Percentiles rank a stretch among this genome's conserved stretches.
Conservation (phyloP, 2,888 invertebrate genomes). For the Biston stratarius region DNA sequence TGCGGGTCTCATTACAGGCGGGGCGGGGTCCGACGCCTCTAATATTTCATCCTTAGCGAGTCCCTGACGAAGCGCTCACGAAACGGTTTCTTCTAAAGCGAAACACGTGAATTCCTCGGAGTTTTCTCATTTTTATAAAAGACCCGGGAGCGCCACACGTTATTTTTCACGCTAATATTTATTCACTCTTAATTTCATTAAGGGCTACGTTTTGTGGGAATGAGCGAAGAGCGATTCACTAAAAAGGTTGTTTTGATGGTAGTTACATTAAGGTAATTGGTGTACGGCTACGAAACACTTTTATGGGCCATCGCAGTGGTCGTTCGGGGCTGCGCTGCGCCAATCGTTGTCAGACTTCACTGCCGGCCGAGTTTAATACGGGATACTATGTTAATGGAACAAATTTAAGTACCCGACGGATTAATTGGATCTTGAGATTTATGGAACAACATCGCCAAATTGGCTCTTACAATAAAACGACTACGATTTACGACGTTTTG, state of each 20-base stretch:
- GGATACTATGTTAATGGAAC: slow-evolving; percentile 75
- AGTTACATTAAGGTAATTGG: slow-evolving; percentile 84
- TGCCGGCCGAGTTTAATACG: slow-evolving; percentile 72
- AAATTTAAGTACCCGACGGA: slow-evolving; percentile 71
- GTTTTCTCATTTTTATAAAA: slow-evolving; percentile 70
- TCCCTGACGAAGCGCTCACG: slow-evolving; percentile 57
- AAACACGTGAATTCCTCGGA: slow-evolving; percentile 56
- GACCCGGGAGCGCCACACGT: slow-evolving; percentile 53
- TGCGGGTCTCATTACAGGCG: slow-evolving; percentile 80
- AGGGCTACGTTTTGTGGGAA: slow-evolving; percentile 69
- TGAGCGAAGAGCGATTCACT: slow-evolving; percentile 70
- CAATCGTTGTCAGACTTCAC: slow-evolving; percentile 78
- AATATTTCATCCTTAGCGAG: slow-evolving; percentile 79
- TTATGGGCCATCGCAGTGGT: slow-evolving; percentile 76
- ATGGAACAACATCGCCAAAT: slow-evolving; percentile 66
- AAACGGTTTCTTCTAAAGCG: slow-evolving; percentile 53
- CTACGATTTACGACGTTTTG: slow-evolving; percentile 54
- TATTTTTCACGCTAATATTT: slow-evolving; percentile 52
- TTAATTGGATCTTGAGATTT: slow-evolving; percentile 76
- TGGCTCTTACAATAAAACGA: slow-evolving; percentile 61
- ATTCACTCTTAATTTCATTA: slow-evolving; percentile 78
- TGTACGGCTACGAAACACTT: slow-evolving; percentile 79
- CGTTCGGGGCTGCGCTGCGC: slow-evolving; percentile 74
- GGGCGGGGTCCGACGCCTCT: slow-evolving; percentile 72
- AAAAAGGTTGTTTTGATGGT: slow-evolving; percentile 80